Base-by-base conservation (phyloP, 2,888 invertebrate species). In the Cepaea hortensis region DNA sequence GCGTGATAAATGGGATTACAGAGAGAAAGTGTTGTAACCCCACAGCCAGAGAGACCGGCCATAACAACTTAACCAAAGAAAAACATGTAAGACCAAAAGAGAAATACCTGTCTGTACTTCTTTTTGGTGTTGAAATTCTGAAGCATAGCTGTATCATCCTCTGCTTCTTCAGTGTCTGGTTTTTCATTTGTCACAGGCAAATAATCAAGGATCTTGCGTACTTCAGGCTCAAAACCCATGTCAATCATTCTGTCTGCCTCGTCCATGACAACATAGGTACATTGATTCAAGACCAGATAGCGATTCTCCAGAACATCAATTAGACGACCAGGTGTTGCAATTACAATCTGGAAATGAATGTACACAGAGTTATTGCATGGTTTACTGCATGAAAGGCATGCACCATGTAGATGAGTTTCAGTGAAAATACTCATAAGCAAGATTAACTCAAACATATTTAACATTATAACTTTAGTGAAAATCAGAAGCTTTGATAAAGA, bases 231-330 rank as follows among this genome's bases (percentile, higher is more conserved):
- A 94, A 99, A 99, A 94, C 99, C 99, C 98, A 99, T 99, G 96
- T 99, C 99, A 95, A 99, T 98, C 99, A 99, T 99, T 93, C 99
- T 96, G 95, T 99, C 99, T 65, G 99, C 99, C 95, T 96, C 96
- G 91, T 96, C 96, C 91, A 96, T 94, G 87, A 96, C 99, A 88
- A 99, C 98, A 94, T 99, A 99, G 0, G 99, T 99, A 95, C 99
- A 99, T 93, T 99, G 98, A 94, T 97, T 98, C 23, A 99, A 95
- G 13, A 99, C 99, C 90, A 99, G 95, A 94, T 99, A 99, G 88
- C 99, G 96, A 95, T 99, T 99, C 95, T 99, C 99, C 88, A 99
- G 95, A 0, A 99, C 99, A 95, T 99, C 99, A 89, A 99, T 98
- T 77, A 99, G 96, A 96, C 99, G 98, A 96, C 99, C 99, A 6